Evolutionary conservation across 2,113 vertebrate species (phyloP).

Genomic region (Otus sunia): DNA sequence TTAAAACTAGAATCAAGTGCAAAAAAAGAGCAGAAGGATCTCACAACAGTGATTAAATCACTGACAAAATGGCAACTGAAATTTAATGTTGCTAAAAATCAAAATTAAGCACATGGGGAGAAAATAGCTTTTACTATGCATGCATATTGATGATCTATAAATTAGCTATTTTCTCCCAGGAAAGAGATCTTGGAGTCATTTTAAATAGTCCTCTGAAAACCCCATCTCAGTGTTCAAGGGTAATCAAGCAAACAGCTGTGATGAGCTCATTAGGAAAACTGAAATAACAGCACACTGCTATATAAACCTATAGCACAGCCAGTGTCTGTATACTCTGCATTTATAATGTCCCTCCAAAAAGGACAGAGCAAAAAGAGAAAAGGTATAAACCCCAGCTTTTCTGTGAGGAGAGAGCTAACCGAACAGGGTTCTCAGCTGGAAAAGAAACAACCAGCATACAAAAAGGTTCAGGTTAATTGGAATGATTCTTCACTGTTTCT

Average conservation of each 20-base stretch:
- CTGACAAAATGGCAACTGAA: not conserved
- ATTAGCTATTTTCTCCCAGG: not conserved
- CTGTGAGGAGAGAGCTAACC: not conserved
- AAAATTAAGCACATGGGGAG: not conserved
- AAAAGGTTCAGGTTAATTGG: not conserved
- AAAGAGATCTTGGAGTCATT: not conserved
- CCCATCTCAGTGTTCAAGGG: not conserved
- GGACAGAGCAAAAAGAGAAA: not conserved
- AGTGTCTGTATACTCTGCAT: not conserved
- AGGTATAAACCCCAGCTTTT: not conserved
- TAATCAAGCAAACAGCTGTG: conserved; percentile 37
- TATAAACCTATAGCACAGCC: not conserved
- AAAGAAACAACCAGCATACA: not conserved
- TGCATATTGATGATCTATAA: not conserved
- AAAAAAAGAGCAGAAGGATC: not conserved
- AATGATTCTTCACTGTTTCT: not conserved
- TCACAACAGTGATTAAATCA: not conserved
- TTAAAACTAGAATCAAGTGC: not conserved
- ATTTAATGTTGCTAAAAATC: not conserved
- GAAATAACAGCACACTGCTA: conserved; percentile 8
- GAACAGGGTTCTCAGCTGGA: not conserved
- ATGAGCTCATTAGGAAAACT: conserved; percentile 19
- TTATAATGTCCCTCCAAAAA: not conserved
- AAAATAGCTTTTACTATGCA: not conserved
- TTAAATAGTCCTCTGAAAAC: conserved; percentile 5